Evolutionary conservation across 1,140 invertebrate genomes (phyloP), one percentile per base, ranked within the genome.

Genomic region (Laupala kohalensis): DNA sequence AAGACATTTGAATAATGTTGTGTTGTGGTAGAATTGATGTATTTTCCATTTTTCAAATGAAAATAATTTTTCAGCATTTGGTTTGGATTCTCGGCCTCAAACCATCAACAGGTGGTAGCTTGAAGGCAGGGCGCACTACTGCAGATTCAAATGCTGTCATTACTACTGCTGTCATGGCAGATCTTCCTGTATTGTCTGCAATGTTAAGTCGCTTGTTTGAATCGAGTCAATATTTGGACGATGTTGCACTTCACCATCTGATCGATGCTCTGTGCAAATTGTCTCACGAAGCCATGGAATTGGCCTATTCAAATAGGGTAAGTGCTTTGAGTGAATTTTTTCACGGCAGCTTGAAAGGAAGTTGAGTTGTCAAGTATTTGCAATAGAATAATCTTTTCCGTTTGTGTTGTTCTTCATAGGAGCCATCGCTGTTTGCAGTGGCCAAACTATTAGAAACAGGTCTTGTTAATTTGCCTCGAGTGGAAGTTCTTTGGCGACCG

Each of bases 11-110:
- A n/a, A n/a, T n/a, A n/a, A n/a, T n/a, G n/a, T n/a, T n/a, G n/a
- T n/a, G n/a, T n/a, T n/a, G n/a, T n/a, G n/a, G n/a, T n/a, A n/a
- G n/a, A n/a, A n/a, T n/a, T n/a, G n/a, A n/a, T n/a, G n/a, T n/a
- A n/a, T n/a, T n/a, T n/a, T n/a, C n/a, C n/a, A n/a, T n/a, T n/a
- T n/a, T n/a, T n/a, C n/a, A n/a, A n/a, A n/a, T n/a, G n/a, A n/a
- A n/a, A n/a, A n/a, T 66, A 6, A 26, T 74, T 69, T 78, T 82
- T 6, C 80, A 97, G 85, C 96, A 98, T 83, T 84, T 99, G 73
- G 95, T 96, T 0, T 99, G 96, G 96, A 98, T 98, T 77, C 83
- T 99, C n/a, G 96, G 95, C 0, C 79, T 99, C 64, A 98, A 98
- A 80, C 93, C 95, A 3, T 94, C 94, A 0, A 92, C 93, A 1